Percentiles rank a stretch among this genome's conserved stretches.
These are phyloP conservation scores for Probaryconus sp. DNA, from an alignment of 1,140 invertebrate genomes.

Conservation along the genomic window DNA sequence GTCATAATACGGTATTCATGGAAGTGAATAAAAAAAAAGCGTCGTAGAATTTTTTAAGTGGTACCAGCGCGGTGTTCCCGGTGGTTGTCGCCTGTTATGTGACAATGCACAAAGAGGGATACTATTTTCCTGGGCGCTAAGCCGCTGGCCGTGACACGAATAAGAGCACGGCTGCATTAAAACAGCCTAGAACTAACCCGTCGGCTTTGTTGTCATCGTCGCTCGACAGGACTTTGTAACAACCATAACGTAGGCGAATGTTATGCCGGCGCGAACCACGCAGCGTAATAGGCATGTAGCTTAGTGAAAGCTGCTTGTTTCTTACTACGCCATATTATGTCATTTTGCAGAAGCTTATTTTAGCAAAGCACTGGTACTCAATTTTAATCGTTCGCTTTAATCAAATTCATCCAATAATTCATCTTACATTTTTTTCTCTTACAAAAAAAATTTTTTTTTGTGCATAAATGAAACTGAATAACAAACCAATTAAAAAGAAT, in stretches of 20 bases:
- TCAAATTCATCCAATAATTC: no score
- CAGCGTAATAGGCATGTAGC: slow-evolving; percentile 68
- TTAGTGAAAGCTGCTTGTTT: slow-evolving; percentile 66
- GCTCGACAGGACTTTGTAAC: slow-evolving; percentile 53
- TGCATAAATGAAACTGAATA: no score
- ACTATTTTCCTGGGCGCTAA: slow-evolving; percentile 68
- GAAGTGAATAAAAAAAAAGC: slow-evolving; percentile 20
- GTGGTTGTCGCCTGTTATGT: slow-evolving; percentile 37
- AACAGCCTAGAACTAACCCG: slow-evolving; percentile 48
- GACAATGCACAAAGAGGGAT: slow-evolving; percentile 58
- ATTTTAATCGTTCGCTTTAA: no score
- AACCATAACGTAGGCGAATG: slow-evolving; percentile 64
- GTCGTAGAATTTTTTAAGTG: slow-evolving; percentile 43
- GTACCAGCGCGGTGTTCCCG: slow-evolving; percentile 42
- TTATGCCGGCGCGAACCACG: slow-evolving; percentile 44
- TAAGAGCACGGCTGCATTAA: slow-evolving; percentile 69
- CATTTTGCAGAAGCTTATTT: slow-evolving; percentile 35
- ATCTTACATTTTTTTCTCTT: no score
- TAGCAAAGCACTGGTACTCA: neutral
- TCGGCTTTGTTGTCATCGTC: slow-evolving; percentile 53
- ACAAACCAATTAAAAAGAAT: no score
- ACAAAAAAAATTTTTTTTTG: no score
- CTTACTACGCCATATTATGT: slow-evolving; percentile 61
- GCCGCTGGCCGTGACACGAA: slow-evolving; percentile 75
- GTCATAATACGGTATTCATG: slow-evolving; percentile 54